Conservation (phyloP, 2,888 invertebrate species). For the Pyrocoelia pectoralis region DNA sequence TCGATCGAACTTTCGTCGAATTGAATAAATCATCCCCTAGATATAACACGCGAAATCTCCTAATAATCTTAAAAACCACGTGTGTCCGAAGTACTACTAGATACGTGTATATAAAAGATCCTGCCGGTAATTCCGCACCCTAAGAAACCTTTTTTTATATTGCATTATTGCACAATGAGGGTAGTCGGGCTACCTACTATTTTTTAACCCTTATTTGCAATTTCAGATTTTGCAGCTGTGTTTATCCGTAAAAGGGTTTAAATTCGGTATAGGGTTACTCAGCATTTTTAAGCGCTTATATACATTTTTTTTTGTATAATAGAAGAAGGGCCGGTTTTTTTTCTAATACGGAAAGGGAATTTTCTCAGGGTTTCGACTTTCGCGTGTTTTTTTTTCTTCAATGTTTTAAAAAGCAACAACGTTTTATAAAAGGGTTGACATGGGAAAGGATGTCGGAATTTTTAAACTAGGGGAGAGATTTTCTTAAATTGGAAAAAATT, state of each 20-base stretch:
- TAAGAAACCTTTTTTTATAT: slow-evolving; percentile 34
- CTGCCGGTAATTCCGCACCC: slow-evolving; percentile 22
- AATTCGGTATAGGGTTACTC: slow-evolving; percentile 45
- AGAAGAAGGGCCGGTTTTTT: slow-evolving; percentile 32
- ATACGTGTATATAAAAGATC: slow-evolving; percentile 14
- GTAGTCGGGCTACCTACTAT: slow-evolving; percentile 25
- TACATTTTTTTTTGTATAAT: slow-evolving; percentile 19
- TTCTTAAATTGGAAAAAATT: not conserved
- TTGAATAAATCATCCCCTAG: not conserved
- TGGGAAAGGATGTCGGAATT: slow-evolving; percentile 34
- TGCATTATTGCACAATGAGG: slow-evolving; percentile 32
- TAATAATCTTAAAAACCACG: slow-evolving; percentile 39
- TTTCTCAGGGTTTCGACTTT: slow-evolving; percentile 35
- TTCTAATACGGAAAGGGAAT: slow-evolving; percentile 25
- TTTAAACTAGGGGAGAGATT: too few relatives aligned
- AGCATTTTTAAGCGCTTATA: slow-evolving; percentile 35
- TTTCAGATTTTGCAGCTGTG: slow-evolving; percentile 43
- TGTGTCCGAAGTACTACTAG: slow-evolving; percentile 25
- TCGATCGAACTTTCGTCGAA: too few relatives aligned
- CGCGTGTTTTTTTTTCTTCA: slow-evolving; percentile 10
- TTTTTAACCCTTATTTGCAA: slow-evolving; percentile 41
- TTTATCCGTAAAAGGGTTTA: slow-evolving; percentile 46
- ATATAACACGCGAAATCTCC: slow-evolving; percentile 23
- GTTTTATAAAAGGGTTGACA: slow-evolving; percentile 19
- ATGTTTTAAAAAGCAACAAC: slow-evolving; percentile 5